Evolutionary conservation across 2,113 vertebrate species (phyloP).

Genomic region (Uropsilus gracilis): DNA sequence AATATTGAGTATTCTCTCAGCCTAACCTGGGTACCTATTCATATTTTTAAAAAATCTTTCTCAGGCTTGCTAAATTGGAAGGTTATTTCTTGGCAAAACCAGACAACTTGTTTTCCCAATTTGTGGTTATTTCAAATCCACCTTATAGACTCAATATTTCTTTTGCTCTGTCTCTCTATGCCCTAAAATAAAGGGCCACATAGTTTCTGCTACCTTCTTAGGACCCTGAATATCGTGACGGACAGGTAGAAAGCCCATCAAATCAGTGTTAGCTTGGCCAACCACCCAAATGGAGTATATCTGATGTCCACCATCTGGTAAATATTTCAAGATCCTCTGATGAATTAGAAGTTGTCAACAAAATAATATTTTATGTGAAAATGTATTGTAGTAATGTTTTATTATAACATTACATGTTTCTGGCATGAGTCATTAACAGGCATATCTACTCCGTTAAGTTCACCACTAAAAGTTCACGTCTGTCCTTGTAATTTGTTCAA

Average conservation of each 20-base stretch:
- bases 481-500: not conserved
- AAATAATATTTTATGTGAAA: not conserved
- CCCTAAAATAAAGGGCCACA: not conserved
- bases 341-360: not conserved
- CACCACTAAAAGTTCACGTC: not conserved
- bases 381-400: too few relatives aligned
- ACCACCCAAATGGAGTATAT: not conserved
- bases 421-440: not conserved
- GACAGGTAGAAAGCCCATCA: not conserved
- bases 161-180: not conserved
- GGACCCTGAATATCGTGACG: not conserved
- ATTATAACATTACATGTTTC: not conserved
- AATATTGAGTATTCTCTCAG: constrained; percentile 76
- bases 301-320: not conserved
- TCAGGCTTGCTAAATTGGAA: constrained; percentile 57
- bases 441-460: not conserved
- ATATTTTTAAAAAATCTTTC: constrained; percentile 75
- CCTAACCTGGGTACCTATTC: constrained; percentile 63
- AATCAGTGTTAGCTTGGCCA: not conserved
- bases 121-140: constrained; percentile 17
- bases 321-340: not conserved
- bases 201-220: not conserved
- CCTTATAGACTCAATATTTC: not conserved
- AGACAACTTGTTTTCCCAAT: constrained; percentile 52
- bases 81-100: constrained; percentile 56